Base-by-base conservation (phyloP, 2,888 invertebrate species). In the Ochropacha duplaris region DNA sequence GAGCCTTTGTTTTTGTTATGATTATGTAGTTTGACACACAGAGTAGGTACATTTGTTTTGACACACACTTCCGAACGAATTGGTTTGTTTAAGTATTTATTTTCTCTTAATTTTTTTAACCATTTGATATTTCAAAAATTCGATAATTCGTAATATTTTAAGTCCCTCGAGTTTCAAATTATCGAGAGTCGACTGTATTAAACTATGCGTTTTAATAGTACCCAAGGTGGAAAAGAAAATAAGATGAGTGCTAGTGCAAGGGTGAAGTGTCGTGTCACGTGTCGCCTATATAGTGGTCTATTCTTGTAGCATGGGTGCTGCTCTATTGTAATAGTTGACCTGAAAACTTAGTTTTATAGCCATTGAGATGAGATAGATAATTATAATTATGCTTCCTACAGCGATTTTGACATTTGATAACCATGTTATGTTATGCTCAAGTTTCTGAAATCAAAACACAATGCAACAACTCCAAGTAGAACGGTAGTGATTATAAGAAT, bases 261-360 rank as follows among this genome's bases (percentile, higher is more conserved):
- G 66, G 68, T 74, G 62, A 62, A 81, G 81, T 73, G 74, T 56
- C 72, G 70, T 71, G 71, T 69, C 65, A 66, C 72, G 70, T 71
- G 71, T 69, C 65, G 66, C 66, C 68, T 66, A 79, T 77, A 77
- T 77, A 77, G 76, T 78, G 73, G 74, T 73, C 77, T 83, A 83
- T 79, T 83, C 78, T 71, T 61, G 66, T 64, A 60, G 60, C 58
- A 14, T 36, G n/a, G 36, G 36, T 36, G n/a, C 65, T 60, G 63
- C 62, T 58, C 58, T 68, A 62, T 57, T 66, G 66, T 63, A 62
- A 60, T 66, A 71, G 66, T 79, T 83, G 74, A 79, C 76, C 78
- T 69, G 70, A 72, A 76, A 75, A 71, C 49, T 62, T n/a, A 44
- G 19, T 9, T 9, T 19, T 44, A 36, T 44, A n/a, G 3, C 31